Evolutionary conservation across 1,140 invertebrate genomes (phyloP).

Genomic region (Caenorhabditis remanei): DNA sequence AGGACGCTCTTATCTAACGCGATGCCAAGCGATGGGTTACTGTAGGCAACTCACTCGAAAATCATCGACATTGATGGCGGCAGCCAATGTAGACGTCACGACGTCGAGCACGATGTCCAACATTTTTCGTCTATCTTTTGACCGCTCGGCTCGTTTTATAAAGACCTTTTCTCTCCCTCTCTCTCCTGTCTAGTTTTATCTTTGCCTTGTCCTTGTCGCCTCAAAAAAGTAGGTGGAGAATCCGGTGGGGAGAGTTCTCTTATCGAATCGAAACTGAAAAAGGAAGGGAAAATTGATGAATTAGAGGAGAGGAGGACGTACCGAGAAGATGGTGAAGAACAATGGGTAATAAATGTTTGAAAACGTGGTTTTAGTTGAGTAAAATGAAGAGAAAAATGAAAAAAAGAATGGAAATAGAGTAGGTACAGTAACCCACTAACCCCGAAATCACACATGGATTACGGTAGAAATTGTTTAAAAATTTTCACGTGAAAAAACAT

Average conservation of each 20-base stretch:
- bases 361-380: too few species aligned
- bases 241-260: not conserved
- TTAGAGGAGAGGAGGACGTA: not conserved
- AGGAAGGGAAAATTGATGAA: not conserved
- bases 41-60: slow-evolving; percentile 11
- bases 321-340: not conserved
- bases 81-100: not conserved
- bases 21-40: not conserved
- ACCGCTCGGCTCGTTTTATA: not conserved
- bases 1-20: too few species aligned
- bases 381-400: too few species aligned
- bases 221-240: slow-evolving; percentile 26
- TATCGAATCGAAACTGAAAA: slow-evolving; percentile 34
- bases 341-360: too few species aligned
- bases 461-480: too few species aligned
- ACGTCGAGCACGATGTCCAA: not conserved
- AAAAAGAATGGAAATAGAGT: too few species aligned
- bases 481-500: too few species aligned
- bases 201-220: not conserved
- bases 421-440: too few species aligned
- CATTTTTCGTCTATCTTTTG: not conserved
- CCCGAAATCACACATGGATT: too few species aligned
- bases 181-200: not conserved
- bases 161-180: not conserved
- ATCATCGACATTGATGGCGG: not conserved